Evolutionary conservation across 1,140 invertebrate species (phyloP), one percentile per base, ranked within the genome.

Genomic region (Centruroides sculpturatus): DNA sequence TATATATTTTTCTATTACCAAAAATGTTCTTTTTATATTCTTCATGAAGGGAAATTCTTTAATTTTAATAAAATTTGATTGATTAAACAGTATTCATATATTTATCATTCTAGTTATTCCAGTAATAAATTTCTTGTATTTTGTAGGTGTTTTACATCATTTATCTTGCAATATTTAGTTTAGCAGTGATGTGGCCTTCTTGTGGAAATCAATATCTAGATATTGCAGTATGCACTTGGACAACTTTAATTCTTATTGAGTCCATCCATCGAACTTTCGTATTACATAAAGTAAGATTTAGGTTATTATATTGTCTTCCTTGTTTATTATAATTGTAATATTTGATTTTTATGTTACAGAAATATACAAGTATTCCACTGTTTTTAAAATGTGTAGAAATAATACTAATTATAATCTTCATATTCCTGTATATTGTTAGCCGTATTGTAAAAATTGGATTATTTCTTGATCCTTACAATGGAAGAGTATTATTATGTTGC

Each of bases 131-230:
- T 23, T 23, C 23, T 23, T 23, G 23, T 23, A 23, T 23, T 23
- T 23, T 23, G 2, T 61, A 74, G 74, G 64, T 73, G 56, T 72
- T 75, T 59, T 74, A 75, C 60, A 71, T 76, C 55, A 52, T 71
- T 7, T 77, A 70, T 65, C 68, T 77, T 56, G 68, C 66, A 7
- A 55, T 76, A 35, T 75, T 77, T 55, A 72, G 71, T 51, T 57
- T 74, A 34, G 72, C 72, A 47, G 68, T 73, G 47, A 57, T 77
- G 51, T 69, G 71, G 70, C 75, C 75, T 7, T 72, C 70, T 41
- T 76, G 74, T 71, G 74, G 74, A 5, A 70, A 75, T 61, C 60
- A 71, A 12, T 67, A 69, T 34, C 57, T 76, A 35, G 74, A 76
- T 59, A 59, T 69, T 35, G 59, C 69, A n/a, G 66, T 76, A 7